Percentiles rank a stretch among this genome's conserved stretches.
phyloP scores from a whole-genome alignment of 2,113 vertebrate species.

The Uria aalge region DNA sequence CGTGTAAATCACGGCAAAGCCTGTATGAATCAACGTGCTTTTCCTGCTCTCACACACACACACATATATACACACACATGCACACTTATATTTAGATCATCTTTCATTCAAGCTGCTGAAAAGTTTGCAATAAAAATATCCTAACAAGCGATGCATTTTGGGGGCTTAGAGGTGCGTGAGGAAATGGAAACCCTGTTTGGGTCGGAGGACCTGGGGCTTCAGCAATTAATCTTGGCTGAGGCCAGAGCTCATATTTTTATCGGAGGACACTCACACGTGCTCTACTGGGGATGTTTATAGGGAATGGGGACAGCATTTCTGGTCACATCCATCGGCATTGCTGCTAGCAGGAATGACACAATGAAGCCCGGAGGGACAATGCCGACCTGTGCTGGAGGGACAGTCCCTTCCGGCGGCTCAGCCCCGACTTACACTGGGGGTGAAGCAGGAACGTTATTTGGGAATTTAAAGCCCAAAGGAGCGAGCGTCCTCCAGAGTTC shows the following conservation, averaged over 20 bases:
- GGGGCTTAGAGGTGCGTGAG: neutral
- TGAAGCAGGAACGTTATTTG: neutral
- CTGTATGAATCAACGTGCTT: neutral
- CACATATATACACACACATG: accelerated
- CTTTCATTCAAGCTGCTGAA: neutral
- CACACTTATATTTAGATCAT: neutral
- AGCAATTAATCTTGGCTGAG: neutral
- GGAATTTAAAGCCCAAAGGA: neutral
- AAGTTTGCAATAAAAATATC: neutral
- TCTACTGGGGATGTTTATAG: neutral
- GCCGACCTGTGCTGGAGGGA: neutral
- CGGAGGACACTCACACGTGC: neutral
- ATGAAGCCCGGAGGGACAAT: neutral
- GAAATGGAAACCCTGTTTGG: neutral
- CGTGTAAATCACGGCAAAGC: neutral
- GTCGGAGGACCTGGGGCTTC: neutral
- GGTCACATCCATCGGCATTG: neutral
- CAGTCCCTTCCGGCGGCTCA: accelerated
- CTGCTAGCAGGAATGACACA: neutral
- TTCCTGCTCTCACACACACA: neutral
- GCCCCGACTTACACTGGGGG: neutral
- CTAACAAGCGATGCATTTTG: neutral
- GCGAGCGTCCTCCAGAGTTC: neutral
- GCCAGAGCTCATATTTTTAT: neutral
- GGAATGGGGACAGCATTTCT: neutral